Evolutionary conservation across 2,888 invertebrate genomes (phyloP).

Genomic region (Xestia rhomboidea): DNA sequence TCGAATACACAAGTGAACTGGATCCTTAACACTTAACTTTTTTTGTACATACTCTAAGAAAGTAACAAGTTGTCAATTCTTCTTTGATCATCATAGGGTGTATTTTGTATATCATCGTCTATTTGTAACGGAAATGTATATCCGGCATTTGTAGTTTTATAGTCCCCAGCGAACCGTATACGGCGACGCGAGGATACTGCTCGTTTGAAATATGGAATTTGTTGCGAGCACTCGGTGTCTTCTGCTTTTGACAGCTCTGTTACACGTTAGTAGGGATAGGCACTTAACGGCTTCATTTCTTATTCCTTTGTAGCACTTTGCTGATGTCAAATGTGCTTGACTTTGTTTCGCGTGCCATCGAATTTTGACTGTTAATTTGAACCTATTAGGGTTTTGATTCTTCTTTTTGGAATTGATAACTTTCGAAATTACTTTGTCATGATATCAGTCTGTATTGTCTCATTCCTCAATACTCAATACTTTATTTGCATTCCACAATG

Average conservation of each 20-base stretch:
- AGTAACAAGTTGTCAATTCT: conserved; percentile 11
- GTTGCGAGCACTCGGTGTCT: conserved; percentile 34
- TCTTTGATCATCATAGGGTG: conserved; percentile 63
- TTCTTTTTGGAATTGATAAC: neutral
- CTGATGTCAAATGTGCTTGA: neutral
- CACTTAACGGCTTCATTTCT: conserved; percentile 28
- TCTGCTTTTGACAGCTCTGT: conserved; percentile 49
- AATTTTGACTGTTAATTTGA: neutral
- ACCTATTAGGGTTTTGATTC: neutral
- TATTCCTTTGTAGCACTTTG: conserved; percentile 16
- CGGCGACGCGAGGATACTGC: conserved; percentile 29
- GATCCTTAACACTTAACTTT: neutral
- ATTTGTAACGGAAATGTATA: conserved; percentile 72
- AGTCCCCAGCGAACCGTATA: conserved; percentile 36
- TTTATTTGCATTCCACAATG: no score
- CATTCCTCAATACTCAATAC: no score
- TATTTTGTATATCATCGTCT: conserved; percentile 70
- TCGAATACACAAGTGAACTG: neutral
- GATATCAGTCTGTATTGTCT: neutral
- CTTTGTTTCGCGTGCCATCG: neutral
- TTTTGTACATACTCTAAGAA: no score
- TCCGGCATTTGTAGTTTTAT: conserved; percentile 65
- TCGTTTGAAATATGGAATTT: conserved; percentile 46
- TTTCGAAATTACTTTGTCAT: neutral
- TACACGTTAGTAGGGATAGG: conserved; percentile 7